Percentiles rank a stretch among this genome's conserved stretches.
Conservation (phyloP, 2,888 invertebrate genomes). For the Drosophila siamana region DNA sequence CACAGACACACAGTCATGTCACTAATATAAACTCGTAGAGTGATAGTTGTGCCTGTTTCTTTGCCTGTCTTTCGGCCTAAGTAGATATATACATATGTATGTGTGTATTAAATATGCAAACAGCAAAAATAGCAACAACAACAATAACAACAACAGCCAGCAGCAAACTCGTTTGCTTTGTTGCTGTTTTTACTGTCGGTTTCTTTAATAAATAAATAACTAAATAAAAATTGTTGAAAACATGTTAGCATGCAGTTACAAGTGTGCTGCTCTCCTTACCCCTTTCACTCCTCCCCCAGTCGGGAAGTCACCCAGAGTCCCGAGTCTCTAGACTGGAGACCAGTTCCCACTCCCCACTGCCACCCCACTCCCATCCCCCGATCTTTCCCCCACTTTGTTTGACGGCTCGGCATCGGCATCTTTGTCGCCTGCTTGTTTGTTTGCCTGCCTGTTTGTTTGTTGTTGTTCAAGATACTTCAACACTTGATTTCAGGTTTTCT, state of each 20-base stretch:
- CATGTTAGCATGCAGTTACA: slow-evolving; percentile 77
- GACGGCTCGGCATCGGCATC: slow-evolving; percentile 59
- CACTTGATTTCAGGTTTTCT: slow-evolving; percentile 63
- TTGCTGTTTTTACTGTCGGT: slow-evolving; percentile 41
- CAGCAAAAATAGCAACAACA: slow-evolving; percentile 35
- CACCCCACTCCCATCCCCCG: not conserved
- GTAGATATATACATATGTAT: not conserved
- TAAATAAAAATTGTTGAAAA: slow-evolving; percentile 55
- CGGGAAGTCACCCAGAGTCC: not conserved
- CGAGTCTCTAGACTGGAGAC: too few relatives aligned
- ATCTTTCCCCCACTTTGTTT: slow-evolving; percentile 42
- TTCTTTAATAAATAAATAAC: slow-evolving; percentile 73
- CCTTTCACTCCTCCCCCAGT: not conserved
- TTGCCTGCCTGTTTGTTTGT: slow-evolving; percentile 62
- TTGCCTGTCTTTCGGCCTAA: slow-evolving; percentile 19
- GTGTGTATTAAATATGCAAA: slow-evolving; percentile 57
- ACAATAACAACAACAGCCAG: slow-evolving; percentile 36
- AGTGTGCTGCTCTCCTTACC: slow-evolving; percentile 52
- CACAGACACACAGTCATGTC: not conserved
- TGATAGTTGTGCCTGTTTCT: slow-evolving; percentile 24
- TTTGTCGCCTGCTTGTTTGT: slow-evolving; percentile 45
- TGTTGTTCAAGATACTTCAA: slow-evolving; percentile 71
- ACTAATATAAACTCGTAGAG: slow-evolving; percentile 18
- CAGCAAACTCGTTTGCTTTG: slow-evolving; percentile 64
- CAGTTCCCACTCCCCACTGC: slow-evolving; percentile 5